Conservation (phyloP, 1,140 invertebrate genomes). For the Brachionus plicatilis region DNA sequence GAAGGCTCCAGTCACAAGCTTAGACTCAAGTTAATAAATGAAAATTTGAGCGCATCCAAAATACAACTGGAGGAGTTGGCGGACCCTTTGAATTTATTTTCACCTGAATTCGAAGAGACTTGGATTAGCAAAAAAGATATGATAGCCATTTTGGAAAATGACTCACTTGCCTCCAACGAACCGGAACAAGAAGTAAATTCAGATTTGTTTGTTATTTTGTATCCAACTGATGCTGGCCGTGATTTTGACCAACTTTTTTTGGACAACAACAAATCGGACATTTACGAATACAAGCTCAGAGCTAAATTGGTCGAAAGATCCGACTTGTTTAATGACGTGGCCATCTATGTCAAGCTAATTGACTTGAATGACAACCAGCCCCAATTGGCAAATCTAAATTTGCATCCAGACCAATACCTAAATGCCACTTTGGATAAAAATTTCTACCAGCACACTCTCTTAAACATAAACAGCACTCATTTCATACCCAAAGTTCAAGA, state of each 20-base stretch:
- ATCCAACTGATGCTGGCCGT: background rate
- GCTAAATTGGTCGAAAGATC: background rate
- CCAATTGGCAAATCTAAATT: background rate
- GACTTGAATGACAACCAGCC: constrained; percentile 31
- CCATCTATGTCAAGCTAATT: constrained; percentile 2
- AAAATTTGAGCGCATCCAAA: constrained; percentile 1
- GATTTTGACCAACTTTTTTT: constrained; percentile 24
- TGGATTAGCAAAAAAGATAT: constrained; percentile 17
- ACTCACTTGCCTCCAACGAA: background rate
- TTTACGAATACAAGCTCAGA: constrained; percentile 22
- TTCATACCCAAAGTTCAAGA: background rate
- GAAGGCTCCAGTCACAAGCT: background rate
- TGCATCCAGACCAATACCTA: background rate
- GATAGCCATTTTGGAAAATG: constrained; percentile 4
- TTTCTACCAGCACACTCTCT: constrained; percentile 10
- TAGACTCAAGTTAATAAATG: constrained; percentile 17
- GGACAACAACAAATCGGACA: constrained; percentile 7
- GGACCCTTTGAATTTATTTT: constrained; percentile 6
- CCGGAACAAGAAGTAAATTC: background rate
- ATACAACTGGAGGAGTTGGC: background rate
- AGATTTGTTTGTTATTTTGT: background rate
- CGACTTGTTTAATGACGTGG: constrained; percentile 22
- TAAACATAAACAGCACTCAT: constrained; percentile 30
- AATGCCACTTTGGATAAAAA: constrained; percentile 16
- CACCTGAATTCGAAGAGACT: background rate